Base-by-base conservation (phyloP, 2,113 vertebrate species). In the Gallinago media region DNA sequence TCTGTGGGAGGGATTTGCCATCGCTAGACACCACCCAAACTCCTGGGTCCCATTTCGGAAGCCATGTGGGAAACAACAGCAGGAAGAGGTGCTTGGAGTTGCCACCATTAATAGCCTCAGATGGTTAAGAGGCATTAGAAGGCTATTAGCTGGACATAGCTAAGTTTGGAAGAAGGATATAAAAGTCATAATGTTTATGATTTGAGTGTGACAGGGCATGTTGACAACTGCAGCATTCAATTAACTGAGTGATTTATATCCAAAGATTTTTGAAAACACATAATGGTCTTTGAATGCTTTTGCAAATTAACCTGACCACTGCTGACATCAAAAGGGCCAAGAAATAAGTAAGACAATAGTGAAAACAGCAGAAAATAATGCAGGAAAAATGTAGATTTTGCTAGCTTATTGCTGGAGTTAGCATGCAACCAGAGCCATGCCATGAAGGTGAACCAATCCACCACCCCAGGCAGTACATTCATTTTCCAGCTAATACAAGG, bases 371-470 rank as follows among this genome's bases (percentile, higher is more conserved):
- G n/a, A 59, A 77, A 86, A n/a, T 25, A 76, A 22, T 2, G 2
- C 19, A 74, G 18, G 42, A 59, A 95, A 83, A 73, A 7, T 10
- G 22, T 5, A 68, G 34, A 31, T 70, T 44, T 44, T 47, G 32
- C 15, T 13, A 38, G 61, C 12, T 16, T 70, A 0, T 25, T 31
- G 29, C 40, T 74, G 1, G 0, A 80, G 20, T n/a, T 73, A 34
- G 36, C 2, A 3, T 52, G 3, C 34, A 78, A 11, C 25, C 31
- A 73, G n/a, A 61, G 44, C 17, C 1, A 0, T 13, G 40, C 56
- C 40, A 32, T 15, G 44, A 47, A 55, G 40, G 40, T 15, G 23
- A 89, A 65, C 22, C 62, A 90, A 85, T 15, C 8, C 58, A 15
- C 49, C 56, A 26, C 55, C 22, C 55, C 59, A 68, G 63, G 18